Evolutionary conservation across 2,888 invertebrate species (phyloP), one percentile per base, ranked within the genome.

Genomic region (Limnephilus lunatus): DNA sequence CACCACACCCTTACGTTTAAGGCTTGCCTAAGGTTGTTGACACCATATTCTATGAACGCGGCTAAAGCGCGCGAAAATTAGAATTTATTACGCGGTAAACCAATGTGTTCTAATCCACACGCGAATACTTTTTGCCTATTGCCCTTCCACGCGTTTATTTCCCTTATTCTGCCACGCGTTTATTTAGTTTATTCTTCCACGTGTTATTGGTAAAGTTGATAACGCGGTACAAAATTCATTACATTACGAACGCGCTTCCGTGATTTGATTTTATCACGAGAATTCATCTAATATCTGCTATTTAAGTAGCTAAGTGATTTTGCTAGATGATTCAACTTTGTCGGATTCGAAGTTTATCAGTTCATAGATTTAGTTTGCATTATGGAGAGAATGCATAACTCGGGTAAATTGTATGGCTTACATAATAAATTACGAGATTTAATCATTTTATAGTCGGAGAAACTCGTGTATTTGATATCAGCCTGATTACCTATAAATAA

Each of bases 101-200:
- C 87, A 30, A 53, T 31, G 87, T n/a, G n/a, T n/a, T 48, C 53
- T 48, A 2, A 30, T 53, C 53, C 53, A 19, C 87, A 87, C 87
- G 87, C 87, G 87, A 87, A 87, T 53, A 68, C 53, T 87, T 35
- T 4, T 48, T 68, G 11, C 15, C 68, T 68, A 68, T 68, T 68
- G 44, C 68, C 32, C 53, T 53, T 53, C 19, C 53, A 53, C 19
- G 53, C 25, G 25, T 53, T 53, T 53, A 53, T 53, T 53, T 53
- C 19, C 53, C 53, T 68, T 68, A 68, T 68, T 48, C 35, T 68
- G 53, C 53, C 53, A 25, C 53, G 53, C 53, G 53, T 19, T 68
- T 68, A 68, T 68, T 68, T 19, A 7, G 19, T 68, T 68, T 68
- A 68, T 68, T 25, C 25, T 68, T 68, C 53, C 53, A 25, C 25